Conservation (phyloP, 2,888 invertebrate genomes). For the Trissolcus japonicus region DNA sequence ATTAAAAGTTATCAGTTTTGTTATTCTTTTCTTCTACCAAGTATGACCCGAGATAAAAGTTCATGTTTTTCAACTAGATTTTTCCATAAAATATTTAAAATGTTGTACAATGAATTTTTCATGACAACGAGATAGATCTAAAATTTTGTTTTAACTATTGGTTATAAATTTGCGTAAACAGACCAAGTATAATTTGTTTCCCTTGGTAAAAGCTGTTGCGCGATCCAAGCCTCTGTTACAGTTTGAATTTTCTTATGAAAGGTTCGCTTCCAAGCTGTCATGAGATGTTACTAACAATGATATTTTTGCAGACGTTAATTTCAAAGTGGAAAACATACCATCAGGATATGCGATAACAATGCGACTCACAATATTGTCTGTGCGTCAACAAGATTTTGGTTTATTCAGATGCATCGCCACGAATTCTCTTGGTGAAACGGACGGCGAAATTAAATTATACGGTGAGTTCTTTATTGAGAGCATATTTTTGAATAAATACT, state of each 20-base stretch:
- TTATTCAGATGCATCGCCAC: constrained; percentile 76
- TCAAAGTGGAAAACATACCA: constrained; percentile 71
- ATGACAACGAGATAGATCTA: too few species aligned
- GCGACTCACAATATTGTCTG: constrained; percentile 75
- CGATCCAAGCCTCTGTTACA: too few species aligned
- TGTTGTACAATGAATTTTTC: too few species aligned
- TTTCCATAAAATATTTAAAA: too few species aligned
- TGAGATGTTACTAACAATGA: not conserved
- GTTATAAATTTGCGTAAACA: too few species aligned
- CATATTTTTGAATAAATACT: constrained; percentile 21
- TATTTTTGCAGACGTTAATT: constrained; percentile 71
- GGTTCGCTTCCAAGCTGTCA: too few species aligned
- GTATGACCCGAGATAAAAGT: too few species aligned
- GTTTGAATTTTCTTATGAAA: too few species aligned
- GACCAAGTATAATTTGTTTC: too few species aligned
- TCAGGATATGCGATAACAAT: constrained; percentile 73
- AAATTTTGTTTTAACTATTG: too few species aligned
- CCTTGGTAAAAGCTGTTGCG: too few species aligned
- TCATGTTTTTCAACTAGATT: too few species aligned
- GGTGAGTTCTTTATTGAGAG: constrained; percentile 70
- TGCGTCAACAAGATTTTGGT: constrained; percentile 74
- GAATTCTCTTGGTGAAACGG: constrained; percentile 77
- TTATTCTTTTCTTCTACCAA: not conserved
- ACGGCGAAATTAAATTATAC: constrained; percentile 77
- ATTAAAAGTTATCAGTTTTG: not conserved